Percentiles rank a stretch among this genome's conserved stretches.
Conservation (phyloP, 1,140 invertebrate species). For the Brachionus asplanchnoidis region DNA sequence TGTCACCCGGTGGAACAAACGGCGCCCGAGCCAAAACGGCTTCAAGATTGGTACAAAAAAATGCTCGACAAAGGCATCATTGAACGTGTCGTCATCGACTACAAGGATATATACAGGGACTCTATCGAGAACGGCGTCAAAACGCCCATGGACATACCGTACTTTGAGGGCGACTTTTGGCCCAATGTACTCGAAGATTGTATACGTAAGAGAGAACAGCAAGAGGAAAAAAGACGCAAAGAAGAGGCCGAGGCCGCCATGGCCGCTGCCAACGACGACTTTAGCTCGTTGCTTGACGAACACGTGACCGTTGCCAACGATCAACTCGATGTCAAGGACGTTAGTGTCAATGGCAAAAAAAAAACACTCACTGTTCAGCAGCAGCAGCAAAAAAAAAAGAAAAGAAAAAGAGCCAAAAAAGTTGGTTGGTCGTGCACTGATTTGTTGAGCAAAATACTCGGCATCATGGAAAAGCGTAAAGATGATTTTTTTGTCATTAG, state of each 20-base stretch:
- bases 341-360: slow-evolving; percentile 41
- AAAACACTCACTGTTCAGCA: slow-evolving; percentile 58
- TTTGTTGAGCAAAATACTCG: slow-evolving; percentile 91
- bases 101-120: slow-evolving; percentile 80
- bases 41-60: slow-evolving; percentile 99
- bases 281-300: slow-evolving; percentile 44
- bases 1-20: slow-evolving; percentile 98
- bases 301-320: slow-evolving; percentile 43
- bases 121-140: slow-evolving; percentile 92
- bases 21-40: slow-evolving; percentile 96
- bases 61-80: slow-evolving; percentile 99
- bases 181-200: slow-evolving; percentile 98
- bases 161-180: slow-evolving; percentile 99
- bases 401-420: slow-evolving; percentile 92
- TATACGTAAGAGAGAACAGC: slow-evolving; percentile 66
- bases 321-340: slow-evolving; percentile 43
- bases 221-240: slow-evolving; percentile 78
- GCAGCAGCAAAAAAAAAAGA: slow-evolving; percentile 62
- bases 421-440: slow-evolving; percentile 89
- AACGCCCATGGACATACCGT: slow-evolving; percentile 92
- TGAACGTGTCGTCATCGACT: slow-evolving; percentile 94
- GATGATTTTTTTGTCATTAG: slow-evolving; percentile 61
- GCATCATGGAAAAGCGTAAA: slow-evolving; percentile 98
- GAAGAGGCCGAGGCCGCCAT: slow-evolving; percentile 73
- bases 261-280: slow-evolving; percentile 63